Base-by-base conservation (phyloP, 2,113 vertebrate species). In the Columba janthina region DNA sequence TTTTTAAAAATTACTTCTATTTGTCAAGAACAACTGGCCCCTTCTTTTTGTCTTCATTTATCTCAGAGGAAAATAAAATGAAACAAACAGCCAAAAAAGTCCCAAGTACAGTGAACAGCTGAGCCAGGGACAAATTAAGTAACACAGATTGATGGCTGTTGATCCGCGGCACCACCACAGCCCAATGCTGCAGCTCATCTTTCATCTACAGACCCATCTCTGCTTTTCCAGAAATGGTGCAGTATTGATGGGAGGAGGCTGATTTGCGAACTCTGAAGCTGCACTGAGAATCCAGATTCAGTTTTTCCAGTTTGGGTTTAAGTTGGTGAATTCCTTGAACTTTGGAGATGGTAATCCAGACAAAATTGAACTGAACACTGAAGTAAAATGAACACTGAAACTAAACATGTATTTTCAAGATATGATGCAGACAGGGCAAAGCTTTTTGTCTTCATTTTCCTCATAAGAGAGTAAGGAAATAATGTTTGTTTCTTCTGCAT, bases 111-210 rank as follows among this genome's bases (percentile, higher is more conserved):
- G 93, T 15, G 85, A 96, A 85, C 95, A 95, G 93, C 86, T 96
- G 93, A 96, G 92, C 90, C 92, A 96, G 93, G 88, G 88, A 92
- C 94, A 96, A 89, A 93, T 95, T 94, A 96, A 96, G 94, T 89
- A 95, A 95, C 93, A 77, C 61, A 94, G 94, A 96, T 92, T 96
- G 94, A 96, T 96, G 88, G 94, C 93, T 94, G 93, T 71, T 89
- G 92, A 94, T 97, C 89, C 88, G 67, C 75, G 88, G 76, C 91
- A 44, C 76, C 62, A 96, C 67, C 87, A 76, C 90, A 88, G 92
- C 96, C 93, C 93, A 78, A 17, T 36, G 71, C 88, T 90, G 76
- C 56, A 79, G n/a, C 91, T 91, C 94, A 57, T 92, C 70, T 96
- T 96, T 94, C 96, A 96, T 83, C 88, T 81, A 89, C 89, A 92